Conservation (phyloP, 2,113 vertebrate species). For the Mastomys natalensis region DNA sequence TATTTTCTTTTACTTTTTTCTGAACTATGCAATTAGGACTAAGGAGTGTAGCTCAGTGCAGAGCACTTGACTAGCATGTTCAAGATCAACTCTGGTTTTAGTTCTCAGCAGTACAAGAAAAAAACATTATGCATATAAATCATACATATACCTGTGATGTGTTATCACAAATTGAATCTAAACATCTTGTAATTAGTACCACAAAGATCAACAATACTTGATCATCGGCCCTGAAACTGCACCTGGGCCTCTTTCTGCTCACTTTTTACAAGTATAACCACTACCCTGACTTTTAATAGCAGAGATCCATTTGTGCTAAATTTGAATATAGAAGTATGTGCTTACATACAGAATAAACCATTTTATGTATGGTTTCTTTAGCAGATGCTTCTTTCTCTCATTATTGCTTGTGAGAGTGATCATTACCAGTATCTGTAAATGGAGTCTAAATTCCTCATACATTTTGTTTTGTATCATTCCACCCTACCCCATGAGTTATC, state of each 20-base stretch:
- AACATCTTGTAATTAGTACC: neutral
- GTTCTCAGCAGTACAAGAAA: neutral
- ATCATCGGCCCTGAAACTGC: neutral
- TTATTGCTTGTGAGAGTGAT: neutral
- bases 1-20: neutral
- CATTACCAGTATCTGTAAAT: neutral
- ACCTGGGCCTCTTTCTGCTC: neutral
- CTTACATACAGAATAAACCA: neutral
- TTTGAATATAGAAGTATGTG: conserved; percentile 7
- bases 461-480: neutral
- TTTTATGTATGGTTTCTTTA: conserved; percentile 42
- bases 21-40: neutral
- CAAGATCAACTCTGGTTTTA: neutral
- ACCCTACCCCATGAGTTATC: neutral
- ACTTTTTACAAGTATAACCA: neutral
- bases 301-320: neutral
- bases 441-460: neutral
- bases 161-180: neutral
- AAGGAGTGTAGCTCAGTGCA: neutral
- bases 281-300: neutral
- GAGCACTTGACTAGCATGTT: too few relatives aligned
- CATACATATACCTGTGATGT: neutral
- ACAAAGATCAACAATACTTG: neutral
- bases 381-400: neutral
- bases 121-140: neutral